These are phyloP conservation scores for Rhinolophus ferrumequinum DNA, from an alignment of 2,113 vertebrate species.

Conservation along the genomic window DNA sequence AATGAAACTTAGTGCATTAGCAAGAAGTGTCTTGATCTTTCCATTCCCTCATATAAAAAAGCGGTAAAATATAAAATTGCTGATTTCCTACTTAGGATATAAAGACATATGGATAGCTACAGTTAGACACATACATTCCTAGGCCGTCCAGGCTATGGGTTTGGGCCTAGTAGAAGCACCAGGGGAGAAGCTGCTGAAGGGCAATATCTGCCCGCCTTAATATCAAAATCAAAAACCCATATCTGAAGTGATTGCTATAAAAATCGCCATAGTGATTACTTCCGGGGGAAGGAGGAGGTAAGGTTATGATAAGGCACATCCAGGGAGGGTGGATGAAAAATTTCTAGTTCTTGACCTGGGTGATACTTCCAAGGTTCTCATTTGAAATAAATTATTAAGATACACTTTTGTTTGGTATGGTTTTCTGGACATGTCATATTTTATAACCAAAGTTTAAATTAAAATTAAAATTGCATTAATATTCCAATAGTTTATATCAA, in stretches of 20 bases:
- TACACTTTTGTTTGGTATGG: not conserved
- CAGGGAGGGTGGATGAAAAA: not conserved
- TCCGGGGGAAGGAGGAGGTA: not conserved
- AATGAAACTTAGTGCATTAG: not conserved
- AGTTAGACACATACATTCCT: not conserved
- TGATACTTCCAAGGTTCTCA: not conserved
- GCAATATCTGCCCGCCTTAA: not conserved
- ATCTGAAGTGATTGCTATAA: not conserved
- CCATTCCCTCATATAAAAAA: not conserved
- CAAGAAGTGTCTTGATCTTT: not conserved
- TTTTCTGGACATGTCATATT: not conserved
- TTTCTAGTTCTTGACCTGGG: not conserved
- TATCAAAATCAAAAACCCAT: not conserved
- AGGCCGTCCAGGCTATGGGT: not conserved
- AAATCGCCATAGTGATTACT: not conserved
- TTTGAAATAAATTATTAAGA: conserved; percentile 15
- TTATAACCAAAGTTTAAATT: conserved; percentile 1
- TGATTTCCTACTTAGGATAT: not conserved
- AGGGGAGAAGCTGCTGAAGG: not conserved
- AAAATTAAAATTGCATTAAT: not conserved
- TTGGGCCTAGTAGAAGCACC: not conserved
- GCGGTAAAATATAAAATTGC: not conserved
- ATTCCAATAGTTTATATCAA: not conserved
- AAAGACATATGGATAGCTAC: not conserved
- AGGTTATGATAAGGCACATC: not conserved